Percentiles rank a stretch among this genome's conserved stretches.
These are phyloP conservation scores for Nomia melanderi DNA, from an alignment of 1,140 invertebrate species.

Conservation along the genomic window DNA sequence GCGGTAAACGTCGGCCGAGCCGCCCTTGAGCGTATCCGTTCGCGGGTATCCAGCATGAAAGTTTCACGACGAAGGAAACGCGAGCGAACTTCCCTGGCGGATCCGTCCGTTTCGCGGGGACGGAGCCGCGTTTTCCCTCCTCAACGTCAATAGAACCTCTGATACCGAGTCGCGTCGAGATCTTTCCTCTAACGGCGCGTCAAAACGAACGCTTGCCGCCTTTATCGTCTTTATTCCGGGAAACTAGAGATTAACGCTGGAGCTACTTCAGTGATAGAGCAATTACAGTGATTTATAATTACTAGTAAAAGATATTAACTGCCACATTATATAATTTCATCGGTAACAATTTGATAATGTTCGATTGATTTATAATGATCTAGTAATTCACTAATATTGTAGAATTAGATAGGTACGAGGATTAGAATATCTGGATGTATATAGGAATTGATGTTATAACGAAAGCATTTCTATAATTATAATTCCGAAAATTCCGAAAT, in stretches of 20 bases:
- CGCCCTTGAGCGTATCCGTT: slow-evolving; percentile 27
- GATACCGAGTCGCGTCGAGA: neutral
- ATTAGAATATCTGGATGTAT: no score
- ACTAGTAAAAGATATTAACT: no score
- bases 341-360: no score
- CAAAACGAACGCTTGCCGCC: neutral
- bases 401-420: no score
- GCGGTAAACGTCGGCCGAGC: neutral
- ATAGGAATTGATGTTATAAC: no score
- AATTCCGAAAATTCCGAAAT: no score
- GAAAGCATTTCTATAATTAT: no score
- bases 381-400: no score
- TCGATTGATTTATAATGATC: no score
- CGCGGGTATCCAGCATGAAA: slow-evolving; percentile 16
- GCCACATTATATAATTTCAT: no score
- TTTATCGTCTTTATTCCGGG: slow-evolving; percentile 37
- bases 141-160: neutral
- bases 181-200: neutral
- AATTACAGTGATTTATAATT: no score
- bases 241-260: slow-evolving; percentile 33
- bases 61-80: slow-evolving; percentile 15
- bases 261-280: slow-evolving; percentile 21
- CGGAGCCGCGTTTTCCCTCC: no score
- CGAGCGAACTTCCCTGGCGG: neutral
- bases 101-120: neutral